These are phyloP conservation scores for Adelphocoris suturalis DNA, from an alignment of 2,888 invertebrate species.

Conservation along the genomic window DNA sequence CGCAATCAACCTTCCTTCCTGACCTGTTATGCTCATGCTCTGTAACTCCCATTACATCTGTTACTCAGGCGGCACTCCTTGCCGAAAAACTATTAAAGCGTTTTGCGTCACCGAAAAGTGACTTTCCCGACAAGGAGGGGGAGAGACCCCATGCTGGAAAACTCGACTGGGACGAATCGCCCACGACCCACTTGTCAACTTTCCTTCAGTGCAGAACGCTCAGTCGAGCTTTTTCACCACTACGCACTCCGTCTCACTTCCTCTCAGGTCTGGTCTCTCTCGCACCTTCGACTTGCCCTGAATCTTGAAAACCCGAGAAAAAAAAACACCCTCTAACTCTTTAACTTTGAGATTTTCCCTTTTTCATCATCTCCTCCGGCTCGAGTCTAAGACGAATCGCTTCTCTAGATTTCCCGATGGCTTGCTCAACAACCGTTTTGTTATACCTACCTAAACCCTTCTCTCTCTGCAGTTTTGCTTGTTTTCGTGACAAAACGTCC, in stretches of 20 bases:
- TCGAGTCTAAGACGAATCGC: conserved; percentile 33
- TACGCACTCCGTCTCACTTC: conserved; percentile 7
- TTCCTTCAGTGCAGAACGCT: conserved; percentile 47
- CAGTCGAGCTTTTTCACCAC: not conserved
- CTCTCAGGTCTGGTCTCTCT: not conserved
- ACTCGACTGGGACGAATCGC: conserved; percentile 56
- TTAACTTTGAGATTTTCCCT: conserved; percentile 17
- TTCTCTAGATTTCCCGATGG: conserved; percentile 20
- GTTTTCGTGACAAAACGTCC: conserved; percentile 22
- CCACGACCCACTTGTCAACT: conserved; percentile 61
- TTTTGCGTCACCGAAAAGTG: conserved; percentile 29
- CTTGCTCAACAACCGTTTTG: conserved; percentile 47
- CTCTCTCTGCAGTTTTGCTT: conserved; percentile 14
- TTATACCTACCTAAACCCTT: conserved; percentile 1
- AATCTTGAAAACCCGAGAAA: not conserved
- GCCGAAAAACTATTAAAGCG: conserved; percentile 17
- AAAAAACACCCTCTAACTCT: not conserved
- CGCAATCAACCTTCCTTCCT: not conserved
- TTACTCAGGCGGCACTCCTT: not conserved
- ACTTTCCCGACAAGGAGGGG: conserved; percentile 1
- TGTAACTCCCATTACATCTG: conserved; percentile 19
- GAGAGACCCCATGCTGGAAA: conserved; percentile 33
- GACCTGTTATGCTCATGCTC: not conserved
- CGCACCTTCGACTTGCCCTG: not conserved
- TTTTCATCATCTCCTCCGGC: conserved; percentile 33